Evolutionary conservation across 2,797 vertebrate genomes (phyloP).

Genomic region (Oryzias sinensis): DNA sequence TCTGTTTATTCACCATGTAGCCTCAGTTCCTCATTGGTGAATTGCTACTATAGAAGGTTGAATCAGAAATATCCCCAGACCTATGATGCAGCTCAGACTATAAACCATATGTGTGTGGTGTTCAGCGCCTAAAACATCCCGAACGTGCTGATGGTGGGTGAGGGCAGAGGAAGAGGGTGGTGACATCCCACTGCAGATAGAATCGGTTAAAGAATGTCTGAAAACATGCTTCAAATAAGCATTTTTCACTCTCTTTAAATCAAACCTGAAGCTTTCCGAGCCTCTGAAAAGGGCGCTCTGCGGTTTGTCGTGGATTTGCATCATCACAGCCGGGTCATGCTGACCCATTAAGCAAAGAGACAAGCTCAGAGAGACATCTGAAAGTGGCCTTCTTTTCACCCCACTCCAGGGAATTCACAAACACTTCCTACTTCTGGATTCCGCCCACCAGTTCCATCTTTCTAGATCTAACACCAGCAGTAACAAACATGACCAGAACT

Average conservation of each 20-base stretch:
- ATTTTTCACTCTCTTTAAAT: not conserved
- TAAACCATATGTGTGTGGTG: no score
- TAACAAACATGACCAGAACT: slow-evolving; percentile 1
- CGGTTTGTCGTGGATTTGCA: not conserved
- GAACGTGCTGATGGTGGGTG: not conserved
- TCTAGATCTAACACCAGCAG: slow-evolving; percentile 10
- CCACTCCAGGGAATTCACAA: slow-evolving; percentile 43
- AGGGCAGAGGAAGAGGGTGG: slow-evolving; percentile 27
- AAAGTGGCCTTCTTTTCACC: slow-evolving; percentile 48
- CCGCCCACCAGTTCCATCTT: slow-evolving; percentile 38
- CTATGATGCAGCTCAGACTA: no score
- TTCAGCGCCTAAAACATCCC: not conserved
- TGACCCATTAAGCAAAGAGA: not conserved
- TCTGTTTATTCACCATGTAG: not conserved
- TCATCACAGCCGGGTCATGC: not conserved
- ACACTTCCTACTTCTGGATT: slow-evolving; percentile 48
- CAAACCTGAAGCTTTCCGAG: not conserved
- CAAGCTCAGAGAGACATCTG: slow-evolving; percentile 16
- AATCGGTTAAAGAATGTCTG: slow-evolving; percentile 18
- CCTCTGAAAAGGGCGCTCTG: not conserved
- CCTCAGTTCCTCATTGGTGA: no score
- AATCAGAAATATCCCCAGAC: no score
- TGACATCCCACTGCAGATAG: slow-evolving; percentile 13
- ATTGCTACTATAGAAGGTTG: no score
- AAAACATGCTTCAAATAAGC: slow-evolving; percentile 5